A percentile compares a stretch with the other conserved stretches of the same genome.
These are phyloP conservation scores for Prolemur simus DNA, from an alignment of 2,113 vertebrate species.

Conservation along the genomic window DNA sequence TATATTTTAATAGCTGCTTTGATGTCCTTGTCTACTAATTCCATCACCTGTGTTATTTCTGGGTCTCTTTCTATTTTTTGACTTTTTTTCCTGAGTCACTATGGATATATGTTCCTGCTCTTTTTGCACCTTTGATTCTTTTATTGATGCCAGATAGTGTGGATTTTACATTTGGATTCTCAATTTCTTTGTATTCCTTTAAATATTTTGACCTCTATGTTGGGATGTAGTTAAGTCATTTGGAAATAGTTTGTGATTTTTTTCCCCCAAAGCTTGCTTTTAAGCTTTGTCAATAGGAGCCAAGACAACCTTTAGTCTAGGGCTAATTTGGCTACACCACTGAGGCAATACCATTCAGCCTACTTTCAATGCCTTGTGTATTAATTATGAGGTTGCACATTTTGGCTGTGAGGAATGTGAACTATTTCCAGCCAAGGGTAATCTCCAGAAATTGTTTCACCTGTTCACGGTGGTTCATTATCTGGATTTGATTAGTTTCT, in stretches of 20 bases:
- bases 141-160: not conserved
- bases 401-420: not conserved
- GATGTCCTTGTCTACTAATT: not conserved
- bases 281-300: not conserved
- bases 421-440: not conserved
- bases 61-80: not conserved
- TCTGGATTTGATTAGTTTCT: not conserved
- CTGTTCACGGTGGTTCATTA: not conserved
- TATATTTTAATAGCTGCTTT: not conserved
- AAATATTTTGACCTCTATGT: not conserved
- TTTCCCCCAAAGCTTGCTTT: not conserved
- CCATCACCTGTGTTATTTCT: not conserved
- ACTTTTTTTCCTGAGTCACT: not conserved
- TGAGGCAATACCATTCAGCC: not conserved
- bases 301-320: not conserved
- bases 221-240: not conserved
- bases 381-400: not conserved
- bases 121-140: not conserved
- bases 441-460: not conserved
- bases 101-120: not conserved
- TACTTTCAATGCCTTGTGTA: not conserved
- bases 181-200: constrained; percentile 14
- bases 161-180: constrained; percentile 7
- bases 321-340: not conserved
- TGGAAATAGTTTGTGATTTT: constrained; percentile 7